Evolutionary conservation across 2,888 invertebrate genomes (phyloP).

Genomic region (Euphydryas editha): DNA sequence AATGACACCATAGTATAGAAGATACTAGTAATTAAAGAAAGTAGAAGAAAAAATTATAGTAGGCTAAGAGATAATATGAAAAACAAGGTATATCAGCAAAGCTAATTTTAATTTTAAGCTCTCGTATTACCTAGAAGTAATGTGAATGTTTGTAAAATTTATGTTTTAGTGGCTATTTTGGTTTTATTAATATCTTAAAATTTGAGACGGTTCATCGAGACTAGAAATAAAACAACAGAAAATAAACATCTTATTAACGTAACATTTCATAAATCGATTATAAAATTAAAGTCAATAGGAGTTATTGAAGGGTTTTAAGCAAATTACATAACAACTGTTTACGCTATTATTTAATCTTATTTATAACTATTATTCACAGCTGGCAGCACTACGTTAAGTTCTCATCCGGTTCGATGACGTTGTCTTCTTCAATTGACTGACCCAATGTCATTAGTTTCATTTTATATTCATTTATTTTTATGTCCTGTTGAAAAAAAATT

Average conservation of each 20-base stretch:
- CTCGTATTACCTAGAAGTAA: neutral
- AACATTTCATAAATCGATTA: slow-evolving; percentile 15
- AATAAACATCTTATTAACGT: slow-evolving; percentile 17
- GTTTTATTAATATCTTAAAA: neutral
- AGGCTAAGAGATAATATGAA: too few species aligned
- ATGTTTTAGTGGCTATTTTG: neutral
- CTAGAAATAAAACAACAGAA: slow-evolving; percentile 28
- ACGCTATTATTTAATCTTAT: slow-evolving; percentile 1
- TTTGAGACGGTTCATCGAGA: slow-evolving; percentile 1
- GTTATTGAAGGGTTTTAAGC: neutral
- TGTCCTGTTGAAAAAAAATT: slow-evolving; percentile 59
- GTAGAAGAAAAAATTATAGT: too few species aligned
- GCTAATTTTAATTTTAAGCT: too few species aligned
- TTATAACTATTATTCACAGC: neutral
- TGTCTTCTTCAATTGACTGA: slow-evolving; percentile 74
- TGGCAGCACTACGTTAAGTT: slow-evolving; percentile 42
- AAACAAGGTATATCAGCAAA: too few species aligned
- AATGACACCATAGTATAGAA: too few species aligned
- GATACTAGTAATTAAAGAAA: too few species aligned
- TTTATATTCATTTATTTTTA: slow-evolving; percentile 87
- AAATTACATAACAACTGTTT: slow-evolving; percentile 11
- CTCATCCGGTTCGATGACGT: slow-evolving; percentile 52
- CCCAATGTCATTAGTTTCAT: slow-evolving; percentile 81
- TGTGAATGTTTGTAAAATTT: too few species aligned
- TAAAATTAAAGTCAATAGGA: slow-evolving; percentile 18